Evolutionary conservation across 2,797 vertebrate species (phyloP), one percentile per base, ranked within the genome.

Genomic region (Argentina silus): DNA sequence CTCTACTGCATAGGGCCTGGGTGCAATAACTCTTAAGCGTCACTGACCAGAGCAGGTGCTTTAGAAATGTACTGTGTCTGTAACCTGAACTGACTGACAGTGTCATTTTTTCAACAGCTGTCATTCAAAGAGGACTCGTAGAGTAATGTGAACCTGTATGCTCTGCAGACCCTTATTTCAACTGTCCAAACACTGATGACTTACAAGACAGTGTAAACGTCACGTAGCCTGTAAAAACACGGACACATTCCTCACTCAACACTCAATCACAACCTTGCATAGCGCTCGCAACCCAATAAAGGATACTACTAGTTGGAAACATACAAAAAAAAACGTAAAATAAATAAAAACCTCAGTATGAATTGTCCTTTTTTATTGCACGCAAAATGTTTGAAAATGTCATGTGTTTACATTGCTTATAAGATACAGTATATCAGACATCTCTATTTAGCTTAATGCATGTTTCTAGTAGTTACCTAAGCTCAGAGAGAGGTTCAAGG

Each of bases 161-260:
- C 12, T 21, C 6, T 27, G 45, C 64, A 36, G 23, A 23, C 21
- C 45, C 6, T 66, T 66, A 63, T 43, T 43, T 63, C 64, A 66
- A 66, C 64, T 66, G 64, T 66, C 64, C 64, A 66, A 36, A 51
- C 47, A 66, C 6, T 51, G 11, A 14, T 27, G 45, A 51, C 64
- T 23, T 66, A 50, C 64, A 66, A 19, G 47, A 27, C 47, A 50
- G 64, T 5, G 12, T 23, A 50, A 23, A 66, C 19, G 10, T 21
- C 10, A 23, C 47, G 12, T 14, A 51, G 64, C 64, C 19, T 66
- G 64, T 50, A 66, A 66, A 50, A 66, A 48, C 64, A 66, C 45
- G 0, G 45, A 12, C 64, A 45, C 64, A 66, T 50, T 66, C 45
- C 47, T 50, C 12, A 7, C 45, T 12, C 64, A 50, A 43, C 42